Evolutionary conservation across 2,888 invertebrate species (phyloP).

Genomic region (Parnassius apollo): DNA sequence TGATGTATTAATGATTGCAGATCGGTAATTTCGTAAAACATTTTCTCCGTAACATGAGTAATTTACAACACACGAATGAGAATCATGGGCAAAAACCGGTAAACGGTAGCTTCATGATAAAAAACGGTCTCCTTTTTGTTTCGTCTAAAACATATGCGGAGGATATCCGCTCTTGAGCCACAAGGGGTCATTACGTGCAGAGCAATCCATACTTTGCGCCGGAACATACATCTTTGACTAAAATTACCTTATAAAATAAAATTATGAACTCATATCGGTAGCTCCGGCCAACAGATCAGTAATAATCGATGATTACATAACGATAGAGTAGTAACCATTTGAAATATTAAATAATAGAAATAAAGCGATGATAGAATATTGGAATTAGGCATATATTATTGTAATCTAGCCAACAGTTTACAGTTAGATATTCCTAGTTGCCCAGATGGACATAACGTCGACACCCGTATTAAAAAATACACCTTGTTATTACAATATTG

Average conservation of each 20-base stretch:
- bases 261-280: too few relatives aligned
- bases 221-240: constrained; percentile 9
- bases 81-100: constrained; percentile 46
- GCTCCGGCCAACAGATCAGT: too few relatives aligned
- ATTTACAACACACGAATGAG: constrained; percentile 72
- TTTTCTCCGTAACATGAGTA: constrained; percentile 45
- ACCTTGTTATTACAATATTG: too few relatives aligned
- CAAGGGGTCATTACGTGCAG: constrained; percentile 63
- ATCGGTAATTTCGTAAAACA: constrained; percentile 1
- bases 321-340: too few relatives aligned
- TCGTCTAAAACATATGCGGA: constrained; percentile 61
- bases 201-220: constrained; percentile 49
- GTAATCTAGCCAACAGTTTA: too few relatives aligned
- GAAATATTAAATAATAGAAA: too few relatives aligned
- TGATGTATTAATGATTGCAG: neutral
- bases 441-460: too few relatives aligned
- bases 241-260: constrained; percentile 11
- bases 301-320: too few relatives aligned
- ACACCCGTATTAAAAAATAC: too few relatives aligned
- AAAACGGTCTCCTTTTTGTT: constrained; percentile 50
- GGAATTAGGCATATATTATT: too few relatives aligned
- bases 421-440: too few relatives aligned
- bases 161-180: constrained; percentile 70
- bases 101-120: constrained; percentile 61
- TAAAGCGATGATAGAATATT: too few relatives aligned